Base-by-base conservation (phyloP, 1,140 invertebrate genomes). In the Achatina immaculata region DNA sequence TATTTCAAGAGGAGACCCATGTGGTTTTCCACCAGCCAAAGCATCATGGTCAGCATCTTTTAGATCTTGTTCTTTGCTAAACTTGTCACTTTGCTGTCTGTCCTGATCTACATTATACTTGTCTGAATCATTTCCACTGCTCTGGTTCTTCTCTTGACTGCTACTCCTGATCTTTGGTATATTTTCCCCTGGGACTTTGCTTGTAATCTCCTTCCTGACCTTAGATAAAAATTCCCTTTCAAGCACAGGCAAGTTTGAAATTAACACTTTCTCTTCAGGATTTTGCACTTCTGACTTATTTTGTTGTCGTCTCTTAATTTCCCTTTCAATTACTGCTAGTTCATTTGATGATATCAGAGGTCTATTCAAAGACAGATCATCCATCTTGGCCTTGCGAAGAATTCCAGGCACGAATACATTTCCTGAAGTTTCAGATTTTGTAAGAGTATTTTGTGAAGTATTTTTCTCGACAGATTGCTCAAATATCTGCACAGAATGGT, bases 1-100 rank as follows among this genome's bases (percentile, higher is more conserved):
- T n/a, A n/a, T n/a, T n/a, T n/a, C n/a, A n/a, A n/a, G n/a, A n/a
- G n/a, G n/a, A n/a, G n/a, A n/a, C n/a, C n/a, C n/a, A n/a, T n/a
- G n/a, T n/a, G n/a, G n/a, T n/a, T n/a, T n/a, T n/a, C n/a, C n/a
- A n/a, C n/a, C n/a, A n/a, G n/a, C n/a, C n/a, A n/a, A n/a, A n/a
- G n/a, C n/a, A n/a, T n/a, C n/a, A n/a, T n/a, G n/a, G n/a, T n/a
- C n/a, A n/a, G n/a, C n/a, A n/a, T n/a, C n/a, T n/a, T n/a, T n/a
- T n/a, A n/a, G n/a, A n/a, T n/a, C n/a, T n/a, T n/a, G n/a, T n/a
- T n/a, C n/a, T n/a, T n/a, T n/a, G n/a, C n/a, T n/a, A n/a, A n/a
- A n/a, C n/a, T n/a, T n/a, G n/a, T n/a, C n/a, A n/a, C n/a, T n/a
- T 48, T 48, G 7, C 45, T 48, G 45, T 58, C 65, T 78, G 48